Evolutionary conservation across 1,140 invertebrate genomes (phyloP).

Genomic region (Atta colombica): DNA sequence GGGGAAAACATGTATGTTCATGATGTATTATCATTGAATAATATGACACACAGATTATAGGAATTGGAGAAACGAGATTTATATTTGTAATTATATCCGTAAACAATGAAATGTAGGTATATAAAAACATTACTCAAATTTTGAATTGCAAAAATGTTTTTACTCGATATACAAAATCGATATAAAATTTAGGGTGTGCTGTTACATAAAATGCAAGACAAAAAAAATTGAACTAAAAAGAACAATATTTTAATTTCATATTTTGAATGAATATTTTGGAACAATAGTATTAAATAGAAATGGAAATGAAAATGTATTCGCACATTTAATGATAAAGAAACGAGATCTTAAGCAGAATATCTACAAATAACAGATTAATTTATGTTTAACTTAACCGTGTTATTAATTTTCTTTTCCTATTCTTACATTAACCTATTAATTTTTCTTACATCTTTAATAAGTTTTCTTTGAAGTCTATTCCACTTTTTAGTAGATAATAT

Average conservation of each 20-base stretch:
- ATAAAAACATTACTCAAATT: background rate
- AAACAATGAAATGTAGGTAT: background rate
- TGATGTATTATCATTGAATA: background rate
- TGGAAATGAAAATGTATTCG: background rate
- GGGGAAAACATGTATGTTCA: background rate
- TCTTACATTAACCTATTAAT: background rate
- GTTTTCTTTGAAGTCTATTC: background rate
- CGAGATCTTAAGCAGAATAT: background rate
- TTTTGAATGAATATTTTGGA: background rate
- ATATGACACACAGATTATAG: background rate
- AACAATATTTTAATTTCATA: background rate
- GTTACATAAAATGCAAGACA: background rate
- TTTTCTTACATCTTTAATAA: background rate
- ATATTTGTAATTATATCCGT: background rate
- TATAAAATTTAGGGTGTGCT: slow-evolving; percentile 6
- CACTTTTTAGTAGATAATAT: slow-evolving; percentile 4
- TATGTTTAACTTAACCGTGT: background rate
- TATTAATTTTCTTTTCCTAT: background rate
- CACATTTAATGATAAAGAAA: background rate
- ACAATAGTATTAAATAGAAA: background rate
- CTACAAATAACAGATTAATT: background rate
- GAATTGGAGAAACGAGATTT: background rate
- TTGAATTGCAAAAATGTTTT: background rate
- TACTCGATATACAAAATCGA: background rate
- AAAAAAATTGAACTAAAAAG: background rate